Evolutionary conservation across 2,797 vertebrate species (phyloP).

Genomic region (Phaenicophaeus curvirostris): DNA sequence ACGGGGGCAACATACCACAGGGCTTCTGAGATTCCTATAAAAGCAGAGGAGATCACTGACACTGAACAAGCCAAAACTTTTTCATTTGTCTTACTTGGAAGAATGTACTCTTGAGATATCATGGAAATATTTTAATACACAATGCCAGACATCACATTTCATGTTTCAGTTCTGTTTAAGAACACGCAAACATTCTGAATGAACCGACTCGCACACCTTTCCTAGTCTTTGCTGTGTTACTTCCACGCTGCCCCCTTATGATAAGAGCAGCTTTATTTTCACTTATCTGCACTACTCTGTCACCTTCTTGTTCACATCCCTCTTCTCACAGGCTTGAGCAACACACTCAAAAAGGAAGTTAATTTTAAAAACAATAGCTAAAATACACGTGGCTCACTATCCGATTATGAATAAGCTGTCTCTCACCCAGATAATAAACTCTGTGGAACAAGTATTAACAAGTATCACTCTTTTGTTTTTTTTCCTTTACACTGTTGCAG

Average conservation of each 20-base stretch:
- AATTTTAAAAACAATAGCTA: background rate
- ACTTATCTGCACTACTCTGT: background rate
- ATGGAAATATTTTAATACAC: background rate
- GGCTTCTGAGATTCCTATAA: background rate
- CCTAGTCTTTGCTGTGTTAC: background rate
- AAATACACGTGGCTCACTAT: background rate
- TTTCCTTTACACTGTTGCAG: background rate
- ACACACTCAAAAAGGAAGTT: background rate
- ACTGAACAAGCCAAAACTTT: background rate
- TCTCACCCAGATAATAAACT: background rate
- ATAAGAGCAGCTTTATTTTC: background rate
- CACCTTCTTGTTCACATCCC: background rate
- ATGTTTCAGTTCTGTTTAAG: background rate
- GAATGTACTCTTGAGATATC: background rate
- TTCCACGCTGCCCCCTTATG: background rate
- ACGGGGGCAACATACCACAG: background rate
- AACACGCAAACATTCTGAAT: background rate
- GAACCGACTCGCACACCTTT: background rate
- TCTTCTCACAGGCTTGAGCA: background rate
- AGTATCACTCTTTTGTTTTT: background rate
- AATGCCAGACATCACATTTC: background rate
- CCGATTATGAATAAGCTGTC: background rate
- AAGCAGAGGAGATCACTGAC: background rate
- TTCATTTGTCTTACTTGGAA: background rate
- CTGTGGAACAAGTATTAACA: background rate